These are phyloP conservation scores for Epizoanthus scotinus DNA, from an alignment of 92 coral and sea anemone genomes.

Conservation along the genomic window DNA sequence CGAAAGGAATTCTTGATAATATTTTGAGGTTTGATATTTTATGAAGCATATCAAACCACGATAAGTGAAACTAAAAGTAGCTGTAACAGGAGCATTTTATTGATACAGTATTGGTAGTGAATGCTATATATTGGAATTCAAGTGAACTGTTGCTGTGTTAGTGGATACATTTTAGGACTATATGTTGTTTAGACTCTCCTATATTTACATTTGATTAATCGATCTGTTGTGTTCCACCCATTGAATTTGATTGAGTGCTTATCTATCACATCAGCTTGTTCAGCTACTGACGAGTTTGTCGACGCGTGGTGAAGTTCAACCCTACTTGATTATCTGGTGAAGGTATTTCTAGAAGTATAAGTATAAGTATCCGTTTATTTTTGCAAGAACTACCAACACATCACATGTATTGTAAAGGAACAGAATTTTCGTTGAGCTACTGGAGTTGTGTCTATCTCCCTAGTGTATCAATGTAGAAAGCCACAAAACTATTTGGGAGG, in stretches of 20 bases:
- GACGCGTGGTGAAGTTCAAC: no score
- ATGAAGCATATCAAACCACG: background rate
- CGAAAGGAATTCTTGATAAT: background rate
- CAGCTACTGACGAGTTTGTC: no score
- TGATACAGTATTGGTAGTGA: no score
- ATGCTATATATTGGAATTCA: no score
- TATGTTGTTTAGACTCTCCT: background rate
- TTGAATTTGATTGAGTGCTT: background rate
- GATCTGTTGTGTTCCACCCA: background rate
- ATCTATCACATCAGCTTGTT: background rate
- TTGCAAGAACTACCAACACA: no score
- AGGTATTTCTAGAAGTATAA: no score
- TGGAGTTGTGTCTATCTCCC: background rate
- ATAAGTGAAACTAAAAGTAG: background rate
- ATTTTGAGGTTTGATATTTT: background rate
- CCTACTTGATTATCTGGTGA: no score
- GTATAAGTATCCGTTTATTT: no score
- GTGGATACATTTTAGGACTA: background rate
- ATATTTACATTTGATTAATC: slow-evolving; percentile 9
- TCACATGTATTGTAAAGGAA: no score
- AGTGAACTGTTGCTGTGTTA: background rate
- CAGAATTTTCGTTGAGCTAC: no score
- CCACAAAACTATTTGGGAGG: slow-evolving; percentile 28
- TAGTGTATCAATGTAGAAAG: background rate
- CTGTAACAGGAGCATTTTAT: no score